Percentiles rank a stretch among this genome's conserved stretches.
Evolutionary conservation across 2,113 vertebrate genomes (phyloP).

Genomic region (Varanus komodoensis): DNA sequence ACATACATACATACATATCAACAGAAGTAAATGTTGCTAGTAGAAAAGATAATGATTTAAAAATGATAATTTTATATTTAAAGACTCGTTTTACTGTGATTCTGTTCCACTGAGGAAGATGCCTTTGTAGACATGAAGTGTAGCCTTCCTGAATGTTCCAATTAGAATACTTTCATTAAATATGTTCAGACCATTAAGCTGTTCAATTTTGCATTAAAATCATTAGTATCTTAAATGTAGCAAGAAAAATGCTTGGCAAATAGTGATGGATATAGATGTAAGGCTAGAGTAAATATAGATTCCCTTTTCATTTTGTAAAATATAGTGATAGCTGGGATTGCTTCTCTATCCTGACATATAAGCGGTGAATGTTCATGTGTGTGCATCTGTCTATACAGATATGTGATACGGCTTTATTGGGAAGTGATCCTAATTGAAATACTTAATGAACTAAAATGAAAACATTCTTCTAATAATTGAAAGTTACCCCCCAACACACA

Average conservation of each 20-base stretch:
- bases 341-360: neutral
- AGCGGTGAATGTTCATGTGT: neutral
- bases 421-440: slow-evolving; percentile 36
- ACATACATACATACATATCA: neutral
- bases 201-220: slow-evolving; percentile 65
- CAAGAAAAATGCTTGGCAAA: slow-evolving; percentile 50
- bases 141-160: slow-evolving; percentile 38
- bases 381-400: neutral
- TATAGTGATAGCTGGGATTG: rapidly evolving
- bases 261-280: slow-evolving; percentile 31
- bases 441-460: neutral
- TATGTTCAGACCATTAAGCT: slow-evolving; percentile 56
- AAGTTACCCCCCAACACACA: no score
- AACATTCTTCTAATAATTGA: neutral
- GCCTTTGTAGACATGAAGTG: neutral
- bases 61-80: slow-evolving; percentile 1
- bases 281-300: slow-evolving; percentile 21
- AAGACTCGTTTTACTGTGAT: neutral
- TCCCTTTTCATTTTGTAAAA: neutral
- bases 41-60: neutral
- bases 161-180: slow-evolving; percentile 60
- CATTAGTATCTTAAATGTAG: slow-evolving; percentile 60
- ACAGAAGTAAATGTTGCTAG: neutral
- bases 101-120: neutral
- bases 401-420: slow-evolving; percentile 30